Base-by-base conservation (phyloP, 1,140 invertebrate genomes). In the Neoseiulus cucumeris region DNA sequence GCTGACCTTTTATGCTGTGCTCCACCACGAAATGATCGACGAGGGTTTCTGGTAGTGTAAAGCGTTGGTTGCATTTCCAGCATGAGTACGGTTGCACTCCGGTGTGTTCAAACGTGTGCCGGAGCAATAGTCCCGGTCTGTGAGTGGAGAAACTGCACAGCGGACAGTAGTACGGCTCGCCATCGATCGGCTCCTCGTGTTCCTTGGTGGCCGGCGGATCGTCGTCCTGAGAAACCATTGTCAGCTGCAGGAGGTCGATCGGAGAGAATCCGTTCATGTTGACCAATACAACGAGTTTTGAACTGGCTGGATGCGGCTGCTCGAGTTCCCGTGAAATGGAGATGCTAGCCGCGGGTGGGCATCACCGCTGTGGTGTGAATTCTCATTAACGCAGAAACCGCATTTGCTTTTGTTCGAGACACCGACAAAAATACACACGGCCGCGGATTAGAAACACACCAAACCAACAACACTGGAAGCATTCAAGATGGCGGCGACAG, bases 21-120 rank as follows among this genome's bases (percentile, higher is more conserved):
- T 59, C 51, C 4, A 17, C 12, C 17, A 59, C 22, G 22, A 59
- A 59, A 33, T 59, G 51, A 6, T 59, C 51, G 17, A 59, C 51
- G 14, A 59, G 22, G 17, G 25, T 18, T 25, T 59, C 51, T 25
- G 51, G 51, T 2, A 59, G 51, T 2, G 51, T 59, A 9, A 59
- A 59, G 14, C 51, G 51, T 33, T 59, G 51, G 25, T 59, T 25
- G 51, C 51, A 59, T 9, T 59, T 59, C 51, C 51, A 59, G 22
- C 51, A 59, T 25, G 51, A 59, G 51, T 59, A 59, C 12, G 51
- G 51, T 33, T 59, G 51, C 14, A 59, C 51, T n/a, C 51, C 51
- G 51, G 51, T 59, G 51, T 59, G 51, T 33, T 59, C 51, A 9
- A 59, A 59, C 51, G 51, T 59, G 9, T 59, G 51, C 51, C 51